These are phyloP conservation scores for Actinia equina DNA, from an alignment of 64 coral and sea anemone genomes.

Conservation along the genomic window DNA sequence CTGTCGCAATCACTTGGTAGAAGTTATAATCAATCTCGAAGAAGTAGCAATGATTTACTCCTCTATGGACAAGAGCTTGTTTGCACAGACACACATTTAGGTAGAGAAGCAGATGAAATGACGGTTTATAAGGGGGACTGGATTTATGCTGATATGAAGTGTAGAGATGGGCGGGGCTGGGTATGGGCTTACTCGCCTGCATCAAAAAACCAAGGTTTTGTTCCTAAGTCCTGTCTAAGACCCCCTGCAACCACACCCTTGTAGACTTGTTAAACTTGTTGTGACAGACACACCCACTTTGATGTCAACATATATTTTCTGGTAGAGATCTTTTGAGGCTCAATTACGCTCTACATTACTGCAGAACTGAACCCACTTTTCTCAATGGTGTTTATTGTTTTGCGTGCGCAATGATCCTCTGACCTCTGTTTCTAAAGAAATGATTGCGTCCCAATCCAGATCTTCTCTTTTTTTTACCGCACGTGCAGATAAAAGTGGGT, in stretches of 20 bases:
- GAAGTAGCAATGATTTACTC: constrained; percentile 78
- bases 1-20: background rate
- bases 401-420: no score
- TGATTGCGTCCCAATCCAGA: no score
- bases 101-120: constrained; percentile 49
- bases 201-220: constrained; percentile 73
- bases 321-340: no score
- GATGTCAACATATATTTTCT: background rate
- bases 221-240: constrained; percentile 66
- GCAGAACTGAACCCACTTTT: no score
- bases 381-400: no score
- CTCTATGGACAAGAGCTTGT: constrained; percentile 87
- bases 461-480: no score
- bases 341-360: no score
- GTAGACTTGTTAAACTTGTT: constrained; percentile 8
- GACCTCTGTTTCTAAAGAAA: no score
- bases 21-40: background rate
- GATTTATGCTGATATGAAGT: constrained; percentile 94
- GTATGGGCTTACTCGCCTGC: constrained; percentile 90
- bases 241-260: constrained; percentile 87
- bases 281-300: background rate
- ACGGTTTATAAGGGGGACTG: constrained; percentile 88
- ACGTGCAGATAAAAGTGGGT: no score
- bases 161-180: constrained; percentile 61
- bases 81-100: constrained; percentile 73